Conservation (phyloP, 2,888 invertebrate species). For the Microctonus brassicae region DNA sequence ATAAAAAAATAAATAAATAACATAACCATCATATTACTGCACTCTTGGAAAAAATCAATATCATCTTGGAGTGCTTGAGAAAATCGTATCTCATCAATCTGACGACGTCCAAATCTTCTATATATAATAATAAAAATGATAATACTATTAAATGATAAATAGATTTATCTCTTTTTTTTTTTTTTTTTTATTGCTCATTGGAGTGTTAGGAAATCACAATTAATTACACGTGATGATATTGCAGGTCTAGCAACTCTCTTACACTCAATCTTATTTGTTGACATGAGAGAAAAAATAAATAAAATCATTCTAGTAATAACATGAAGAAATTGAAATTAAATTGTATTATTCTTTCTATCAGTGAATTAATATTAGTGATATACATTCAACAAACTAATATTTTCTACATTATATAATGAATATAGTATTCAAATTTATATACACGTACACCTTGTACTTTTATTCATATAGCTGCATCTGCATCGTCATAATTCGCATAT, state of each 20-base stretch:
- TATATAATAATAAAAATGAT: too few species aligned
- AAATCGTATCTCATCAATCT: too few species aligned
- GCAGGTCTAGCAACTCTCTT: neutral
- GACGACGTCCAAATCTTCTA: too few species aligned
- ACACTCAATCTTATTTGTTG: neutral
- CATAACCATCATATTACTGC: too few species aligned
- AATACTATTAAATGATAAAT: too few species aligned
- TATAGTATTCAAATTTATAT: neutral
- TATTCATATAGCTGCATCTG: conserved; percentile 14
- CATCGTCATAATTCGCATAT: conserved; percentile 32
- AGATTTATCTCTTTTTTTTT: neutral
- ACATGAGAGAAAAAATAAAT: neutral
- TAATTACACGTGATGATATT: neutral
- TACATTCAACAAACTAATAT: too few species aligned
- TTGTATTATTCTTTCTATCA: conserved; percentile 22
- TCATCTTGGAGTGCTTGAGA: too few species aligned
- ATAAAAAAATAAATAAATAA: too few species aligned
- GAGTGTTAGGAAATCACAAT: neutral
- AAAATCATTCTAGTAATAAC: neutral
- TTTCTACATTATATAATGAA: too few species aligned
- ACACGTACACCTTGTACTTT: neutral
- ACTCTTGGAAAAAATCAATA: too few species aligned
- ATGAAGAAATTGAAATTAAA: conserved; percentile 11
- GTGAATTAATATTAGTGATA: too few species aligned
- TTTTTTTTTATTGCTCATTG: neutral